phyloP scores from a whole-genome alignment of 2,797 vertebrate species.

The Mus minutoides region DNA sequence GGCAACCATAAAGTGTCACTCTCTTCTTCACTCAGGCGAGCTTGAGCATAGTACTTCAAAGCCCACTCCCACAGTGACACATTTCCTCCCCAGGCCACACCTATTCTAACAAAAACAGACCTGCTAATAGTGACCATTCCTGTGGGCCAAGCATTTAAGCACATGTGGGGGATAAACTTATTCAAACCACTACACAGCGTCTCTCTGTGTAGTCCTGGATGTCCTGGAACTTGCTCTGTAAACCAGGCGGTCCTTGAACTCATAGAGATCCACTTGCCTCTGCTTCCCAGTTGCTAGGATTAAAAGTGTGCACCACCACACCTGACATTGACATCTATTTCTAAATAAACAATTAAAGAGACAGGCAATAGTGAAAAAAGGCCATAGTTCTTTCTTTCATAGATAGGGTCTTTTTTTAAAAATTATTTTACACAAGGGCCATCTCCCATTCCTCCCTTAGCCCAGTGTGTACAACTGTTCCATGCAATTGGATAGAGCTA shows the following conservation, averaged over 20 bases:
- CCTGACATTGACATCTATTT: neutral
- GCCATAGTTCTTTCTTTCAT: neutral
- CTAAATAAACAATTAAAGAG: neutral
- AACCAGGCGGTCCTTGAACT: neutral
- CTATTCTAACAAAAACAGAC: neutral
- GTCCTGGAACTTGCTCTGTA: neutral
- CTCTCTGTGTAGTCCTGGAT: neutral
- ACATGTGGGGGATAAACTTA: neutral
- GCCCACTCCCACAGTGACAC: neutral
- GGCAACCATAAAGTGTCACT: neutral
- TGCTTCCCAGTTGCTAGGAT: neutral
- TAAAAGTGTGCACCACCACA: neutral
- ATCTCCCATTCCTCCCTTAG: neutral
- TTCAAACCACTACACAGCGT: neutral
- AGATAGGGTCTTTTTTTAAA: neutral
- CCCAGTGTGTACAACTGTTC: fast-evolving
- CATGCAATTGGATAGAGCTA: neutral
- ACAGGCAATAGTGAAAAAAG: neutral
- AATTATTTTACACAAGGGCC: neutral
- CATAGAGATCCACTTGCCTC: neutral
- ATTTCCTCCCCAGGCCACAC: neutral
- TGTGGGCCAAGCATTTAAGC: neutral
- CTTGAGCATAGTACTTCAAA: neutral
- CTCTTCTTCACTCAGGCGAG: neutral
- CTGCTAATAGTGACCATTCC: neutral